Evolutionary conservation across 2,888 invertebrate genomes (phyloP).

Genomic region (Zhengitettix transpicula): DNA sequence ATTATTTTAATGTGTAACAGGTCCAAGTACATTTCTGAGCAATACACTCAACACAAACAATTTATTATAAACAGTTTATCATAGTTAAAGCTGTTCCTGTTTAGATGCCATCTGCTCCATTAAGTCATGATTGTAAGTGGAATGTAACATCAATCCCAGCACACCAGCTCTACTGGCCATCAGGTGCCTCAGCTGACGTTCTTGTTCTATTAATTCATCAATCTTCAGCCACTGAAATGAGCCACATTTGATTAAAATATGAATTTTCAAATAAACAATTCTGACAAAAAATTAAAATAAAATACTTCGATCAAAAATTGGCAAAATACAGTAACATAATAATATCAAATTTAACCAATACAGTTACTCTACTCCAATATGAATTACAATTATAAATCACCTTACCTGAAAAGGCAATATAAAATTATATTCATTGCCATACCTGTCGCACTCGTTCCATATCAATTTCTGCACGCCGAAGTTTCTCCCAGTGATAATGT

Average conservation of each 20-base stretch:
- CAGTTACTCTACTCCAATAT: too few species aligned
- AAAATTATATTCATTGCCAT: too few species aligned
- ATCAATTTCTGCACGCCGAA: conserved; percentile 85
- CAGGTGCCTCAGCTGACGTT: conserved; percentile 59
- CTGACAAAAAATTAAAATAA: too few species aligned
- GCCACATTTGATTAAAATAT: background rate
- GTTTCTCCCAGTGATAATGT: conserved; percentile 92
- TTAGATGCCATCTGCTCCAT: conserved; percentile 53
- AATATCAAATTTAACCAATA: too few species aligned
- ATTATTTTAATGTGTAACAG: too few species aligned
- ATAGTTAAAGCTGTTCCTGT: conserved; percentile 24
- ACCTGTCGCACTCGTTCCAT: conserved; percentile 55
- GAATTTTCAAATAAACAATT: background rate
- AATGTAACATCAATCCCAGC: conserved; percentile 86
- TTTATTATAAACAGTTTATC: too few species aligned
- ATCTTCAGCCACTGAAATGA: conserved; percentile 74
- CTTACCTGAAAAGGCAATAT: too few species aligned
- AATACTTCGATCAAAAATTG: too few species aligned
- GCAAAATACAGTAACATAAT: too few species aligned
- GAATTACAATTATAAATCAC: too few species aligned
- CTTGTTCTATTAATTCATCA: conserved; percentile 88
- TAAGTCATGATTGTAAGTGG: conserved; percentile 85
- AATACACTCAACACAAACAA: too few species aligned
- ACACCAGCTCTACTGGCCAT: conserved; percentile 76
- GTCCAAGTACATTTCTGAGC: too few species aligned